These are phyloP conservation scores for Lasius platythorax DNA, from an alignment of 2,888 invertebrate genomes.

Conservation along the genomic window DNA sequence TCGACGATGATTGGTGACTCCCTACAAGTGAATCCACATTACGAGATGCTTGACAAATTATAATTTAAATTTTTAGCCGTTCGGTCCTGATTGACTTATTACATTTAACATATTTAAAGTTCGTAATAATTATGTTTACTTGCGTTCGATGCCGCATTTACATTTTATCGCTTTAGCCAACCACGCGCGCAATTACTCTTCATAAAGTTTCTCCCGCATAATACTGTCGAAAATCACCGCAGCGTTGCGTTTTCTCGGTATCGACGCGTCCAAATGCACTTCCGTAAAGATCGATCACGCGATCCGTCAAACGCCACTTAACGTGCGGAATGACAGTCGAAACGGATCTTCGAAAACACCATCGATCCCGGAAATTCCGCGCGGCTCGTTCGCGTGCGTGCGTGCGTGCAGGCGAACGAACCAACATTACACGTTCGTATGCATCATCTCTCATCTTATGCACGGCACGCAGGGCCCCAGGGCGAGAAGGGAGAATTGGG, in stretches of 20 bases:
- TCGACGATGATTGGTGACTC: background rate
- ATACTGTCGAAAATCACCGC: background rate
- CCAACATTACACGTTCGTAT: slow-evolving; percentile 38
- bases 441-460: slow-evolving; percentile 73
- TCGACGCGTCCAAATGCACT: background rate
- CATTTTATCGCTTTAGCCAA: background rate
- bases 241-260: background rate
- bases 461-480: slow-evolving; percentile 86
- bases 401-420: slow-evolving; percentile 25
- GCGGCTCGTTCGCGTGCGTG: slow-evolving; percentile 46
- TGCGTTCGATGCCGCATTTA: background rate
- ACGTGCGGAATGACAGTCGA: background rate
- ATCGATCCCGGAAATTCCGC: slow-evolving; percentile 38
- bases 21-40: background rate
- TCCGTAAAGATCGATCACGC: slow-evolving; percentile 34
- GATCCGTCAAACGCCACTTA: slow-evolving; percentile 11
- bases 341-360: background rate
- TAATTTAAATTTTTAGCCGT: slow-evolving; percentile 1
- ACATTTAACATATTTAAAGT: background rate
- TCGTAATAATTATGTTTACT: background rate
- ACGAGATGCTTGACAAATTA: background rate
- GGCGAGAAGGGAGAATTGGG: slow-evolving; percentile 94
- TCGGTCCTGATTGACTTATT: background rate
- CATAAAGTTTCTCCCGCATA: background rate
- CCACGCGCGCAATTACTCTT: background rate